Conservation (phyloP, 2,888 invertebrate species). For the Melinaea menophilus region DNA sequence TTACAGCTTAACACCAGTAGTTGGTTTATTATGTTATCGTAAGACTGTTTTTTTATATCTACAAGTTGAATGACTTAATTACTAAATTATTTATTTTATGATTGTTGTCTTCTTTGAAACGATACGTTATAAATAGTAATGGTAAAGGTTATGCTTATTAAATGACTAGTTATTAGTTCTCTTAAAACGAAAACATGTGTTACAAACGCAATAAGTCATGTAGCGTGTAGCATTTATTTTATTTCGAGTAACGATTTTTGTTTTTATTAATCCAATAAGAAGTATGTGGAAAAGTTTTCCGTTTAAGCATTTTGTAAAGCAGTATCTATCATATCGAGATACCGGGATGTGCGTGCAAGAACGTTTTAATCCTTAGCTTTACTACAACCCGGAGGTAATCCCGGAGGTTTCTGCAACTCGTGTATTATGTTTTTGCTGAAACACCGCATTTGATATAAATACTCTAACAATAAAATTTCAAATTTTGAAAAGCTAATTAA, state of each 20-base stretch:
- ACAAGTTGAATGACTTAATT: no score
- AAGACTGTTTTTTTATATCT: no score
- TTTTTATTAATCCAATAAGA: conserved; percentile 31
- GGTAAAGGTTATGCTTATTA: no score
- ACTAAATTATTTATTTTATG: no score
- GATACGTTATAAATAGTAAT: no score
- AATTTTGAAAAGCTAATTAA: not conserved
- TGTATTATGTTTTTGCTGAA: conserved; percentile 33
- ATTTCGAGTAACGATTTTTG: conserved; percentile 31
- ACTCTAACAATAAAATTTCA: not conserved
- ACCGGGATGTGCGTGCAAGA: conserved; percentile 43
- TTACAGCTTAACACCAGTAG: no score
- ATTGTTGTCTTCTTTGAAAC: no score
- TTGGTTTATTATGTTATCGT: no score
- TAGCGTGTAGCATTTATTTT: conserved; percentile 27
- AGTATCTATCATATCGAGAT: conserved; percentile 22
- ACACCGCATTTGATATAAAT: conserved; percentile 20
- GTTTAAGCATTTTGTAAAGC: conserved; percentile 30
- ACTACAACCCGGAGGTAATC: conserved; percentile 54
- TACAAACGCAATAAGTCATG: conserved; percentile 29
- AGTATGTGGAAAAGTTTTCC: conserved; percentile 31
- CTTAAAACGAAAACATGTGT: conserved; percentile 25
- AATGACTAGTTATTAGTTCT: conserved; percentile 6
- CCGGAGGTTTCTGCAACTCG: conserved; percentile 47
- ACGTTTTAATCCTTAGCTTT: conserved; percentile 48